Evolutionary conservation across 2,797 vertebrate species (phyloP).

Genomic region (Lacerta agilis): DNA sequence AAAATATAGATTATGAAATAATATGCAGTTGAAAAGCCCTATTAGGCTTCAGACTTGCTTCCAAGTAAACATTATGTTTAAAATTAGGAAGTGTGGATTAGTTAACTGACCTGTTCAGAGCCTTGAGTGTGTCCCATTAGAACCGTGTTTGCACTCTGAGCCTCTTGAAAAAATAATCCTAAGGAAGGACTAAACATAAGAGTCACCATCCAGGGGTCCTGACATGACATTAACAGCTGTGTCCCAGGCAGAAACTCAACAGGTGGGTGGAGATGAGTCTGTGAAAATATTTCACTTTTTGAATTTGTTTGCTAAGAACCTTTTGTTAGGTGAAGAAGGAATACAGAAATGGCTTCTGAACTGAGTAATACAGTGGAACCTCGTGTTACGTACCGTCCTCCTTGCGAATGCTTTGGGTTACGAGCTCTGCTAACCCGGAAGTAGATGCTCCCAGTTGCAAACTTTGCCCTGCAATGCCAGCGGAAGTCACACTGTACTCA

Average conservation of each 20-base stretch:
- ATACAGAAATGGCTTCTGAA: not conserved
- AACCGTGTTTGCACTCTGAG: not conserved
- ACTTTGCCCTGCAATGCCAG: too few species aligned
- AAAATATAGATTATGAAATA: too few species aligned
- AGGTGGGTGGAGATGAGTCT: not conserved
- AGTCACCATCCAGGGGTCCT: not conserved
- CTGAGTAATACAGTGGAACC: not conserved
- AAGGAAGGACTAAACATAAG: not conserved
- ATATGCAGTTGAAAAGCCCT: not conserved
- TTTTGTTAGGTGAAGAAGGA: not conserved
- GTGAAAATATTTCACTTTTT: not conserved
- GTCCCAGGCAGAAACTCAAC: not conserved
- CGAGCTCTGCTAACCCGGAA: too few species aligned
- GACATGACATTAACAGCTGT: not conserved
- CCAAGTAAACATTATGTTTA: not conserved
- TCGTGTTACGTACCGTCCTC: too few species aligned
- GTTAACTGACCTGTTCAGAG: not conserved
- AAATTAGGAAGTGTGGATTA: too few species aligned
- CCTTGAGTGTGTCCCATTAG: not conserved
- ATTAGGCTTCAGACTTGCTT: too few species aligned
- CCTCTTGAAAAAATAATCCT: not conserved
- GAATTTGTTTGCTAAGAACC: too few species aligned
- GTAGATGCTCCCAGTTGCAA: too few species aligned
- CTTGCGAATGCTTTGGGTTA: accelerated
- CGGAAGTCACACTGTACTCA: too few species aligned